Conservation (phyloP, 1,140 invertebrate genomes). For the Formica selysi region DNA sequence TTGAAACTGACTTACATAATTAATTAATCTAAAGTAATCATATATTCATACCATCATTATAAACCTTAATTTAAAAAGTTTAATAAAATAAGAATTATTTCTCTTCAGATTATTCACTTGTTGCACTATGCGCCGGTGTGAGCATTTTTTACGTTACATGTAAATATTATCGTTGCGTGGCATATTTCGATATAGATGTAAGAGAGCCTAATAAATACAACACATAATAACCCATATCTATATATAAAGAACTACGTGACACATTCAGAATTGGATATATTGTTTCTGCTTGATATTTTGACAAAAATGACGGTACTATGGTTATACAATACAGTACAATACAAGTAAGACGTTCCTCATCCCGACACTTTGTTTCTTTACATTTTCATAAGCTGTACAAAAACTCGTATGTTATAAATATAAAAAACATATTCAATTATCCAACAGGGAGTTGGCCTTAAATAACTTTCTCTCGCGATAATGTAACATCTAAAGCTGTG, state of each 20-base stretch:
- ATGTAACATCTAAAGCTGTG: conserved; percentile 32
- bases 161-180: no score
- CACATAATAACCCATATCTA: no score
- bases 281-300: conserved; percentile 39
- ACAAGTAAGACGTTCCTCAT: conserved; percentile 14
- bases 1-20: no score
- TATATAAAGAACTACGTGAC: neutral
- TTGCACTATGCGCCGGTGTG: neutral
- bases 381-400: conserved; percentile 51
- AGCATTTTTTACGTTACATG: no score
- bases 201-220: no score
- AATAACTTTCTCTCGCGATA: conserved; percentile 29
- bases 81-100: no score
- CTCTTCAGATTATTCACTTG: no score
- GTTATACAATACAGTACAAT: conserved; percentile 32
- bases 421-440: conserved; percentile 54
- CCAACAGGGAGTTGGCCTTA: neutral
- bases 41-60: no score
- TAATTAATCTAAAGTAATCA: no score
- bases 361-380: conserved; percentile 7
- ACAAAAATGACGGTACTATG: conserved; percentile 9
- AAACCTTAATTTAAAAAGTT: no score
- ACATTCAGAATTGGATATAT: conserved; percentile 44
- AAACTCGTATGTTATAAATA: conserved; percentile 59
- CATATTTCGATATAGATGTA: no score